phyloP scores from a whole-genome alignment of 35 echinoderm and acorn worm species.

The Nesometra sesokonis region DNA sequence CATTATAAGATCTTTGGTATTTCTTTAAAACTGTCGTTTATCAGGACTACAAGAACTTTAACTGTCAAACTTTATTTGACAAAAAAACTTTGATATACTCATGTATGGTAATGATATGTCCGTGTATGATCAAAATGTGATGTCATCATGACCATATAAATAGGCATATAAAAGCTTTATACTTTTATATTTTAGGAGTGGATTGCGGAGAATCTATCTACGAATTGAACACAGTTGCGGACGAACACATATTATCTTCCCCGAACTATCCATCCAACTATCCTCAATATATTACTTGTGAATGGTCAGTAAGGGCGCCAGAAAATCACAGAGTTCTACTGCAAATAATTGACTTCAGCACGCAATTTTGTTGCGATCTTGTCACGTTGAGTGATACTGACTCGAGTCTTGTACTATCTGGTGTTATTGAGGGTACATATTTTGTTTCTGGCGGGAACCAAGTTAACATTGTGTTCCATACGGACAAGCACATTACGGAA shows the following conservation, averaged over 20 bases:
- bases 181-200: not conserved
- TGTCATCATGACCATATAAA: too few species aligned
- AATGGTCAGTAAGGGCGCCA: not conserved
- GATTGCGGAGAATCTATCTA: not conserved
- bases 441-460: not conserved
- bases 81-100: too few species aligned
- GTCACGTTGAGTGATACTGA: not conserved
- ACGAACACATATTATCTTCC: not conserved
- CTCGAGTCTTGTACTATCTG: not conserved
- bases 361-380: not conserved
- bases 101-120: too few species aligned
- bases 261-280: not conserved
- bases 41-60: too few species aligned
- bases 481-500: not conserved
- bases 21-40: too few species aligned
- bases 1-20: too few species aligned
- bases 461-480: not conserved
- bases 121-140: too few species aligned
- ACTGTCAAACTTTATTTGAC: too few species aligned
- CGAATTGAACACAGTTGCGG: not conserved
- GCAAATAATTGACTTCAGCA: not conserved
- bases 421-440: not conserved
- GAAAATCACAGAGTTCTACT: not conserved
- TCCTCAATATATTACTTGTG: not conserved
- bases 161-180: too few species aligned